Evolutionary conservation across 1,140 invertebrate genomes (phyloP), one percentile per base, ranked within the genome.

Genomic region (Scaptomyza montana): DNA sequence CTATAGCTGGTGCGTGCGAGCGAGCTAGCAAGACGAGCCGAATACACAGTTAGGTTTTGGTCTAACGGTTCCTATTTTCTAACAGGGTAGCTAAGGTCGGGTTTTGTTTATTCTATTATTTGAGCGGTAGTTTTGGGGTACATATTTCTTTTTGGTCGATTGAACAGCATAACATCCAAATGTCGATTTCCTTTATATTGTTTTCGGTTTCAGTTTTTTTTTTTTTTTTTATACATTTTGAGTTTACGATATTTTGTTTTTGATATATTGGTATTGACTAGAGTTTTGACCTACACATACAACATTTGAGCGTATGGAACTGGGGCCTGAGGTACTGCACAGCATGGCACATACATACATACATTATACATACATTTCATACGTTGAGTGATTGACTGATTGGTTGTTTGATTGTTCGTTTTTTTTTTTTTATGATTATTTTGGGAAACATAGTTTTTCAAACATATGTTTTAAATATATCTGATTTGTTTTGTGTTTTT

Each of bases 161-260:
- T 87, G 89, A 91, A 91, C 90, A 91, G 77, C 90, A 91, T 91
- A 91, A 91, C 90, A 91, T 91, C 90, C 86, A 91, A 90, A 90
- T 90, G 90, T 90, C 90, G 90, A 90, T 91, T 91, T 59, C 79
- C 73, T 82, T 74, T 68, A 66, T 76, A 61, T 80, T 81, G 69
- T 72, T 84, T n/a, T n/a, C n/a, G n/a, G n/a, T n/a, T n/a, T n/a
- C n/a, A n/a, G n/a, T n/a, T n/a, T n/a, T n/a, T n/a, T n/a, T 78
- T 74, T 61, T 69, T 55, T 67, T 64, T 30, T 19, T 53, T 74
- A 10, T 10, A 8, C 21, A 25, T 57, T 76, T 76, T 69, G 54
- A 25, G 21, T 25, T 25, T 1, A 56, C 36, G 47, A 55, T 49
- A 62, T 61, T 61, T 45, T 57, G 45, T 33, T 57, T 64, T 36